These are phyloP conservation scores for Sesia bembeciformis DNA, from an alignment of 2,888 invertebrate species.

Conservation along the genomic window DNA sequence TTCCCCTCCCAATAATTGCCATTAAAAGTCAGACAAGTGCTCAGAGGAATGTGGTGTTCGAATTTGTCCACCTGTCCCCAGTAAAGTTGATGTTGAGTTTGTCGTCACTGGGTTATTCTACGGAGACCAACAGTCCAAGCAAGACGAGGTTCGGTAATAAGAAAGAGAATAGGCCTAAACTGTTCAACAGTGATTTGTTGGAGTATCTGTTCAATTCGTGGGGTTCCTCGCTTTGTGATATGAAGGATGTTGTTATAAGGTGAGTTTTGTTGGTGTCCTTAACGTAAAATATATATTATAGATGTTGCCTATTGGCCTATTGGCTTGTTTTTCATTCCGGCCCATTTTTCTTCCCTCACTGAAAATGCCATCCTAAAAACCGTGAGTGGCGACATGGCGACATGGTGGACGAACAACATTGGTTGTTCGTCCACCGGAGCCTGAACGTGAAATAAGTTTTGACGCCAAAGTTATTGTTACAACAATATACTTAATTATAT, in stretches of 20 bases:
- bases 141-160: constrained; percentile 39
- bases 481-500: too few species aligned
- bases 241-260: constrained; percentile 78
- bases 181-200: constrained; percentile 74
- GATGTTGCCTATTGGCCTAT: too few species aligned
- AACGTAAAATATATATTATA: too few species aligned
- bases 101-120: constrained; percentile 57
- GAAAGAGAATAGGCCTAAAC: constrained; percentile 61
- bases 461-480: too few species aligned
- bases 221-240: constrained; percentile 77
- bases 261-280: constrained; percentile 16
- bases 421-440: too few species aligned
- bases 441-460: too few species aligned
- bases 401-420: too few species aligned
- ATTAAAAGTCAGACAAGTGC: constrained; percentile 48
- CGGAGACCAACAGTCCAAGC: constrained; percentile 42
- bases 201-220: constrained; percentile 78
- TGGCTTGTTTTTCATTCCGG: too few species aligned
- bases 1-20: constrained; percentile 68
- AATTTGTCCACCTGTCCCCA: constrained; percentile 75
- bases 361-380: too few species aligned
- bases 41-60: constrained; percentile 62
- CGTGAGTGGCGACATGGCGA: too few species aligned
- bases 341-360: too few species aligned
- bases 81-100: constrained; percentile 77